Conservation (phyloP, 1,140 invertebrate species). For the Parapsyche elsis region DNA sequence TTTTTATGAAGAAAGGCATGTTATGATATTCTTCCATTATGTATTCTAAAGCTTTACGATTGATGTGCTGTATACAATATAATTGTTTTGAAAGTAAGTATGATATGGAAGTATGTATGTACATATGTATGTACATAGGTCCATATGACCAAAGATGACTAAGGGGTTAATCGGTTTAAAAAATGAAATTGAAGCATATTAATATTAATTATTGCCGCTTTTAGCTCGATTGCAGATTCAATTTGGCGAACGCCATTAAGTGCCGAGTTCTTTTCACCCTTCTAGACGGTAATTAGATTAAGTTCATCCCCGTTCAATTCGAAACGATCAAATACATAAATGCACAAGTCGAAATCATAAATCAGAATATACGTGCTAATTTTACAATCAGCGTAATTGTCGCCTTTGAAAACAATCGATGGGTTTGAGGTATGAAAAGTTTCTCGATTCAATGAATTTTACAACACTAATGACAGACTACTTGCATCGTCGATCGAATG, state of each 20-base stretch:
- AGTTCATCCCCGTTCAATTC: neutral
- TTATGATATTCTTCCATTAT: too few relatives aligned
- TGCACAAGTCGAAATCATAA: neutral
- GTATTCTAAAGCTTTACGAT: too few relatives aligned
- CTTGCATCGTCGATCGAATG: too few relatives aligned
- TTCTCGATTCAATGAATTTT: too few relatives aligned
- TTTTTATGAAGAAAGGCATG: too few relatives aligned
- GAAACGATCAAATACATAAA: neutral
- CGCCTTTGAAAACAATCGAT: too few relatives aligned
- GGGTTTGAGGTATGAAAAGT: too few relatives aligned
- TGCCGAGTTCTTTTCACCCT: conserved; percentile 12
- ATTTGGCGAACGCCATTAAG: conserved; percentile 8
- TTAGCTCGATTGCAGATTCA: conserved; percentile 2
- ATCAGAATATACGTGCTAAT: neutral
- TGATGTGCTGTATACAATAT: too few relatives aligned
- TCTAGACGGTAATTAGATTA: conserved; percentile 17
- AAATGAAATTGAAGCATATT: neutral
- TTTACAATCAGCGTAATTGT: neutral
- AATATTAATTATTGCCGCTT: conserved; percentile 9
- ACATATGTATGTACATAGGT: neutral
- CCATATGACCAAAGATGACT: neutral
- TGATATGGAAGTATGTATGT: too few relatives aligned
- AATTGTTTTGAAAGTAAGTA: too few relatives aligned
- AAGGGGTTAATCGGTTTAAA: too few relatives aligned
- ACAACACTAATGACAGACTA: too few relatives aligned